A percentile compares a stretch with the other conserved stretches of the same genome.
These are phyloP conservation scores for Anastatus disparis DNA, from an alignment of 1,140 invertebrate species.

Conservation along the genomic window DNA sequence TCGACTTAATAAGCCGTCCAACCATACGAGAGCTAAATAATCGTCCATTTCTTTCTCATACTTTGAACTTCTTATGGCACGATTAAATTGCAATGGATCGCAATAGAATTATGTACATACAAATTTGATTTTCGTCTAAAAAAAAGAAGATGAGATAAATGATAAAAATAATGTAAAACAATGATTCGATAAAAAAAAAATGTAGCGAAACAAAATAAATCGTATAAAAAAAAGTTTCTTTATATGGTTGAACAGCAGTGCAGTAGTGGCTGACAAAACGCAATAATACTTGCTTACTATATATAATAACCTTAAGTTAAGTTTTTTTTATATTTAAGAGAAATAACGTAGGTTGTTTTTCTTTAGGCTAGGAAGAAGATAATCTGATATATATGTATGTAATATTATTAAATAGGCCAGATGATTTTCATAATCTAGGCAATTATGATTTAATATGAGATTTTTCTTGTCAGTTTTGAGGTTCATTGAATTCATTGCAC, in stretches of 20 bases:
- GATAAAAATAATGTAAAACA: too few species aligned
- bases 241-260: constrained; percentile 33
- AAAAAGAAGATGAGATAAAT: constrained; percentile 4
- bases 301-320: constrained; percentile 8
- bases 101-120: constrained; percentile 16
- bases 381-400: constrained; percentile 28
- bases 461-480: neutral
- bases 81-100: constrained; percentile 18
- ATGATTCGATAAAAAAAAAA: neutral
- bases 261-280: constrained; percentile 18
- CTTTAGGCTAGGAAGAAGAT: constrained; percentile 25
- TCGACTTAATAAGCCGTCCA: constrained; percentile 15
- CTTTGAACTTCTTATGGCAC: constrained; percentile 29
- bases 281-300: constrained; percentile 34
- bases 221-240: constrained; percentile 9
- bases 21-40: constrained; percentile 20
- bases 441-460: constrained; percentile 14
- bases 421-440: constrained; percentile 25
- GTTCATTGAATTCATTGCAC: constrained; percentile 11
- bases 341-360: constrained; percentile 5
- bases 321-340: constrained; percentile 3
- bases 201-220: neutral
- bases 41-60: constrained; percentile 14
- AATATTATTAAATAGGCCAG: constrained; percentile 29
- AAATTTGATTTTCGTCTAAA: constrained; percentile 5